Evolutionary conservation across 2,113 vertebrate species (phyloP).

Genomic region (Urocolius indicus): DNA sequence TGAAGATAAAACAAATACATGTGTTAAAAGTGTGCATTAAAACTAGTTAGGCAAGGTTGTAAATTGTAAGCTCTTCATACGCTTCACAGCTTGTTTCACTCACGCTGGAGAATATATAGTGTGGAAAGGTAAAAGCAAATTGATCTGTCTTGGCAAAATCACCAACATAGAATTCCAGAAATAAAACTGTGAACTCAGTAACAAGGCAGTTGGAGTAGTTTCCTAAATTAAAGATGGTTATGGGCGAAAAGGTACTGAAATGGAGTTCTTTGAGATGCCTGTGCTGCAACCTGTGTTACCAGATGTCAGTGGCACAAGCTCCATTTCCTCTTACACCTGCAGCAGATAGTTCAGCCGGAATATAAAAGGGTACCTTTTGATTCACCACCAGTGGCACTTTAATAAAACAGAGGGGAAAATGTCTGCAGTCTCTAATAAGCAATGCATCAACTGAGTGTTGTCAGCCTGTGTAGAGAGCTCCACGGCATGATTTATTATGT

Average conservation of each 20-base stretch:
- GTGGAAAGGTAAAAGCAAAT: neutral
- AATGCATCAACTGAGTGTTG: constrained; percentile 69
- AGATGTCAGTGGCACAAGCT: neutral
- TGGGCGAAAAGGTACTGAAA: neutral
- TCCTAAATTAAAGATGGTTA: neutral
- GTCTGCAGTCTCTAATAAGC: constrained; percentile 70
- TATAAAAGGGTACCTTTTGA: constrained; percentile 49
- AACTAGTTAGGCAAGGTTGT: neutral
- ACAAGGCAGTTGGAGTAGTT: neutral
- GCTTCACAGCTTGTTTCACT: neutral
- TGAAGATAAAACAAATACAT: neutral
- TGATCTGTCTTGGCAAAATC: neutral
- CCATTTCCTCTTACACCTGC: constrained; percentile 43
- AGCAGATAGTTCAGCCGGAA: constrained; percentile 41
- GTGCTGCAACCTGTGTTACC: neutral
- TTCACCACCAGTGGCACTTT: constrained; percentile 66
- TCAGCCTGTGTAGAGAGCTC: constrained; percentile 66
- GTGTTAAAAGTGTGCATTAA: neutral
- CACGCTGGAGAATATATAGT: neutral
- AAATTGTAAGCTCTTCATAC: neutral
- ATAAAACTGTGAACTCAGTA: neutral
- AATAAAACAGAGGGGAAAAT: constrained; percentile 67
- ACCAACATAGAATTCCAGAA: neutral
- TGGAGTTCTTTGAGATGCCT: neutral
- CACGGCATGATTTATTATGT: constrained; percentile 79